Evolutionary conservation across 2,888 invertebrate species (phyloP), one percentile per base, ranked within the genome.

Genomic region (Phorcus lineatus): DNA sequence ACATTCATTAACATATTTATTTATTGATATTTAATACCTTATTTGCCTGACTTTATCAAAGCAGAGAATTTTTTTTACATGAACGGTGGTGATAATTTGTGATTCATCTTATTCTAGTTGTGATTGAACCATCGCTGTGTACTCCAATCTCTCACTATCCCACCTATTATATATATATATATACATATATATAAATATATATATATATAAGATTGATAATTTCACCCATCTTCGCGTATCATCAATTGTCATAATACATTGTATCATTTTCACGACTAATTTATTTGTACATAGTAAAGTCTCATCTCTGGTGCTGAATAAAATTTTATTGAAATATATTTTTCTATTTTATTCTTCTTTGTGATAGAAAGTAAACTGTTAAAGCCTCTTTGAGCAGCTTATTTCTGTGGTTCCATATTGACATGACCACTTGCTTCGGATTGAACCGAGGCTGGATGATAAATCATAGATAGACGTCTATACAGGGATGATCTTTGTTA

Each of bases 1-100:
- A 70, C 70, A 40, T 70, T 70, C 70, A 70, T 70, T 70, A 70
- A 40, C 70, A 70, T 70, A 70, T 40, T 36, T 40, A 70, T 70
- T 36, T 70, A 70, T 70, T 70, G 40, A 47, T 47, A 47, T 47
- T 47, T 47, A 47, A 47, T 47, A 47, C 47, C 47, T 47, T 47
- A 47, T 47, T 47, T 13, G 11, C 47, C 47, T 47, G 47, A 47
- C 47, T 47, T 47, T 47, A 47, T 47, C 47, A 47, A 47, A 47
- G 6, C 47, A 47, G 47, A 47, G 47, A 47, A n/a, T 11, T 47
- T 47, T 47, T 47, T 47, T 47, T 47, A 47, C 11, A 47, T 47
- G 47, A 47, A 47, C 47, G 47, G 47, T 47, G 47, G 47, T 47
- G 47, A 47, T 9, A 47, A 47, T 11, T 47, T 47, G 47, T 47